phyloP scores from a whole-genome alignment of 2,113 vertebrate genomes.

The Istiophorus platypterus region DNA sequence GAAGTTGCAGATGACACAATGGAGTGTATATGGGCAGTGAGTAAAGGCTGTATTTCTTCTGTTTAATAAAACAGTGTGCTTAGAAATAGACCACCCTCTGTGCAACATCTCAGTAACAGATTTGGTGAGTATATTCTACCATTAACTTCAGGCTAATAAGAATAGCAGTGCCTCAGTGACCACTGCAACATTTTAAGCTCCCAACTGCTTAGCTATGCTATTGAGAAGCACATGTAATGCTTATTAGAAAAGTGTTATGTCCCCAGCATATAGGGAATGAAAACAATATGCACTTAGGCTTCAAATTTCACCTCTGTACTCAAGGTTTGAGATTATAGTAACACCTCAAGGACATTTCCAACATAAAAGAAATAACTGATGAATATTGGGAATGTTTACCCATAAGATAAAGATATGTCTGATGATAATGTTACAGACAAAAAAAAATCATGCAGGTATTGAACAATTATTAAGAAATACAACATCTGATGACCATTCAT shows the following conservation, averaged over 20 bases:
- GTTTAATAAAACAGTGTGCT: neutral
- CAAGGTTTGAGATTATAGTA: constrained; percentile 5
- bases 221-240: no score
- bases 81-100: neutral
- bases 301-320: neutral
- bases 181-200: no score
- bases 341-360: neutral
- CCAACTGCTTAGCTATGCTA: no score
- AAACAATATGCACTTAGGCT: no score
- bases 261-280: neutral
- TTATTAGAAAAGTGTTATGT: neutral
- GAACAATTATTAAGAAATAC: neutral
- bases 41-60: neutral
- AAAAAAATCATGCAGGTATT: neutral
- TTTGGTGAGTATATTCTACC: no score
- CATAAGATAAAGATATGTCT: neutral
- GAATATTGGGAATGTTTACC: no score
- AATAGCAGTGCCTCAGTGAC: no score
- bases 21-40: neutral
- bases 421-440: neutral
- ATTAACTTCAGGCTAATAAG: no score
- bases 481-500: neutral
- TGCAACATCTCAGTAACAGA: no score
- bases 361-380: neutral
- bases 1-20: no score